phyloP scores from a whole-genome alignment of 2,113 vertebrate species.

The Erythrocercus mccallii region DNA sequence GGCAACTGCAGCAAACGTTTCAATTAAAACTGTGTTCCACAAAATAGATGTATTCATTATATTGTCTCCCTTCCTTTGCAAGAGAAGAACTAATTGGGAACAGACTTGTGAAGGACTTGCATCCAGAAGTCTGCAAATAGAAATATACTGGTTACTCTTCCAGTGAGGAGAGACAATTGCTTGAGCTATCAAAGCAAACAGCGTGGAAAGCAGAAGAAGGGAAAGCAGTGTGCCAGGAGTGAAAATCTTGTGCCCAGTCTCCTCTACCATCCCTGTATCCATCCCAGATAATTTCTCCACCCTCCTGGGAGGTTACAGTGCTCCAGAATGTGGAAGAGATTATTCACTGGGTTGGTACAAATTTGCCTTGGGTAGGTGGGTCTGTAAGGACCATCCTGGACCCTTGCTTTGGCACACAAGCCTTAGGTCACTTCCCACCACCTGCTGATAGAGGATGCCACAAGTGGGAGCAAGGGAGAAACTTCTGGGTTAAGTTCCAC shows the following conservation, averaged over 20 bases:
- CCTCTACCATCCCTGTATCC: not conserved
- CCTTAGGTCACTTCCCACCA: not conserved
- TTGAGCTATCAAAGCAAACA: not conserved
- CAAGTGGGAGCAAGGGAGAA: not conserved
- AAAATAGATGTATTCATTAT: not conserved
- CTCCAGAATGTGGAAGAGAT: not conserved
- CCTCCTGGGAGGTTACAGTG: not conserved
- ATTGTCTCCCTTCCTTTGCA: not conserved
- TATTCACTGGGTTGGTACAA: not conserved
- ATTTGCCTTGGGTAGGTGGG: not conserved
- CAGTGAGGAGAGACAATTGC: not conserved
- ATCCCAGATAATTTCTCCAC: not conserved
- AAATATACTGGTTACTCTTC: not conserved
- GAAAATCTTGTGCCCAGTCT: not conserved
- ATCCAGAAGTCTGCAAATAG: not conserved
- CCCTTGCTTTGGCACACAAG: not conserved
- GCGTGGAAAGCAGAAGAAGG: not conserved
- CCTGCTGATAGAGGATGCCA: not conserved
- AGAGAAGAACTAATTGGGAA: not conserved
- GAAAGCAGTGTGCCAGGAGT: not conserved
- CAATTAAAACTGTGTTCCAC: not conserved
- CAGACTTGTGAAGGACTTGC: not conserved
- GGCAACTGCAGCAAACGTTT: not conserved
- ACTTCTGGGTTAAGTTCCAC: not conserved
- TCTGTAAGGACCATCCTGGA: not conserved